Conservation (phyloP, 2,888 invertebrate species). For the Argynnis bischoffii region DNA sequence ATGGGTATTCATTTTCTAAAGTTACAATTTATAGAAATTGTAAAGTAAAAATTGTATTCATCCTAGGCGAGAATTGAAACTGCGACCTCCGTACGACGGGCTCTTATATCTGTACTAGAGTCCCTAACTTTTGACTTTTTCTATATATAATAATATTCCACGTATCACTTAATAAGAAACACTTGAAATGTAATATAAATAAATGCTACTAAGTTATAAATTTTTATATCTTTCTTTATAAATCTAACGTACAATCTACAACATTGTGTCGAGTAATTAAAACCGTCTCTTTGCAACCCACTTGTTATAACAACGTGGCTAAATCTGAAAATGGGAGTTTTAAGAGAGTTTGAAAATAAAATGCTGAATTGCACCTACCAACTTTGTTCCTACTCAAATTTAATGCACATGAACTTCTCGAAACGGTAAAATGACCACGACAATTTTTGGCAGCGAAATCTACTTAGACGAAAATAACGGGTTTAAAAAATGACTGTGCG, state of each 20-base stretch:
- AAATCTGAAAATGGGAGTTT: constrained; percentile 18
- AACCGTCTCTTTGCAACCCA: constrained; percentile 2
- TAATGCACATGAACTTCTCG: constrained; percentile 27
- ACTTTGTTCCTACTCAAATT: constrained; percentile 23
- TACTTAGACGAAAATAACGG: constrained; percentile 17
- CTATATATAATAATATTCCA: too few relatives aligned
- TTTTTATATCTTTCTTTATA: background rate
- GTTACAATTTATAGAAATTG: too few relatives aligned
- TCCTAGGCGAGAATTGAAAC: too few relatives aligned
- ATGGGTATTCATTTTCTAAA: too few relatives aligned
- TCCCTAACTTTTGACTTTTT: too few relatives aligned
- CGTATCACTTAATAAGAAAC: too few relatives aligned
- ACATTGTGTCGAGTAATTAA: constrained; percentile 15
- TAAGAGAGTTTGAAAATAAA: constrained; percentile 14
- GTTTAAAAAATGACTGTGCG: constrained; percentile 10
- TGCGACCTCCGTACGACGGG: too few relatives aligned
- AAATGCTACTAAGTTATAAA: too few relatives aligned
- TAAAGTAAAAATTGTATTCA: too few relatives aligned
- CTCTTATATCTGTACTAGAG: too few relatives aligned
- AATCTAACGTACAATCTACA: background rate
- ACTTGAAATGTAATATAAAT: too few relatives aligned
- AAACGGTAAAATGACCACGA: constrained; percentile 28
- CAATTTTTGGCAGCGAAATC: constrained; percentile 26
- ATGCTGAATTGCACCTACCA: constrained; percentile 21
- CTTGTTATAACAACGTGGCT: constrained; percentile 16